phyloP scores from a whole-genome alignment of 2,888 invertebrate species.

The Hypomecis atomaria region DNA sequence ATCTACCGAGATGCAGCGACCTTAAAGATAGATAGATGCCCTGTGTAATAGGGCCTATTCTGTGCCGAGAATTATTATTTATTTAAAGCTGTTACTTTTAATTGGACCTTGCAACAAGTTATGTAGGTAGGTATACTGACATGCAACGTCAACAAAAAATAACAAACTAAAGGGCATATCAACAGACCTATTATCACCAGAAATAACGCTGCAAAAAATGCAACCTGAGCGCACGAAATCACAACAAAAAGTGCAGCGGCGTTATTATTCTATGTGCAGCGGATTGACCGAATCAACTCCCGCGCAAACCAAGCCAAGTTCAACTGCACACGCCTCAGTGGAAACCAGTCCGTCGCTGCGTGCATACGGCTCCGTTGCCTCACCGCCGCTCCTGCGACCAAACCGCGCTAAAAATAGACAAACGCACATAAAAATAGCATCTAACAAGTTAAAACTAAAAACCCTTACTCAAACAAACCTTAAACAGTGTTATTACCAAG shows the following conservation, averaged over 20 bases:
- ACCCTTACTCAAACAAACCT: conserved; percentile 33
- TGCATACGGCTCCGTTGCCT: background rate
- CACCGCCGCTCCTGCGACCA: conserved; percentile 1
- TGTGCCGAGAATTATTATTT: no score
- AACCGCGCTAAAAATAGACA: conserved; percentile 32
- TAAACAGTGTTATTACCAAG: conserved; percentile 5
- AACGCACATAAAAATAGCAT: conserved; percentile 24
- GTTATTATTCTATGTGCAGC: no score
- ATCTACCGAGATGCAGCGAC: no score
- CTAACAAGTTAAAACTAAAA: conserved; percentile 33
- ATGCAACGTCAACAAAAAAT: background rate
- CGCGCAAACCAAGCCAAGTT: conserved; percentile 39
- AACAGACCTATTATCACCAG: background rate
- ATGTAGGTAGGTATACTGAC: no score
- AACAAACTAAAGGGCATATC: background rate
- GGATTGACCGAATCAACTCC: conserved; percentile 33
- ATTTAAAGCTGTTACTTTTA: no score
- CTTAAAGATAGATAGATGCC: no score
- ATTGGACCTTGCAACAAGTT: no score
- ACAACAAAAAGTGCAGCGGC: conserved; percentile 41
- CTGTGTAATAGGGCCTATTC: no score
- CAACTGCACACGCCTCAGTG: conserved; percentile 24
- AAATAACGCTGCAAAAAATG: conserved; percentile 12
- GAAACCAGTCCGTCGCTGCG: conserved; percentile 10
- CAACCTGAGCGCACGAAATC: conserved; percentile 27